Base-by-base conservation (phyloP, 2,888 invertebrate genomes). In the Athetis lepigone region DNA sequence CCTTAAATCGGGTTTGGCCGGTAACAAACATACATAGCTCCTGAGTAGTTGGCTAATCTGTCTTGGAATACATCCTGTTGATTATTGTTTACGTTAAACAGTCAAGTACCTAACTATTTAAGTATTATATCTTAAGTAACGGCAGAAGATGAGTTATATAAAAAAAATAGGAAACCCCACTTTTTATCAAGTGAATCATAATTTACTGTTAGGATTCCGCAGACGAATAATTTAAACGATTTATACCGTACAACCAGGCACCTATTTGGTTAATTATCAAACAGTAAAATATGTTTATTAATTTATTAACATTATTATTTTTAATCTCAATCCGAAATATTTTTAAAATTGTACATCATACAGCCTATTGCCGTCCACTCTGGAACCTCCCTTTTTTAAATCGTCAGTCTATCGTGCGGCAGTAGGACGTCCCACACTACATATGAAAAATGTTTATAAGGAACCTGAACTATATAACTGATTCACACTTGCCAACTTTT, bases 81-180 rank as follows among this genome's bases (percentile, higher is more conserved):
- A 3, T 29, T 29, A 29, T 29, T 33, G 11, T 13, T 51, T 13
- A 11, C n/a, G 42, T 18, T 1, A 18, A 23, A 27, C 25, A 4
- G 4, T 1, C 11, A 5, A 29, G 16, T 36, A 11, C 11, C 2
- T 37, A 37, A 4, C 0, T 16, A 8, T 23, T 18, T 36, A 43
- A 27, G 36, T 27, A 67, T 29, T 8, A 21, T 19, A 43, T 23
- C 18, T 57, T 21, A 5, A 37, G 21, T 43, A 45, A 66, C 37
- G 9, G 59, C 18, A 57, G 23, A 9, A 29, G 59, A 69, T 19
- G 29, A 64, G 43, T 49, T 50, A 8, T 25, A 65, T 47, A 68
- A 61, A 64, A 40, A 27, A 7, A n/a, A 4, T 72, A 67, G 67
- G 66, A 67, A 67, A 72, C 73, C 73, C 67, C 67, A 67, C 36